Base-by-base conservation (phyloP, 2,888 invertebrate genomes). In the Euzophera pinguis region DNA sequence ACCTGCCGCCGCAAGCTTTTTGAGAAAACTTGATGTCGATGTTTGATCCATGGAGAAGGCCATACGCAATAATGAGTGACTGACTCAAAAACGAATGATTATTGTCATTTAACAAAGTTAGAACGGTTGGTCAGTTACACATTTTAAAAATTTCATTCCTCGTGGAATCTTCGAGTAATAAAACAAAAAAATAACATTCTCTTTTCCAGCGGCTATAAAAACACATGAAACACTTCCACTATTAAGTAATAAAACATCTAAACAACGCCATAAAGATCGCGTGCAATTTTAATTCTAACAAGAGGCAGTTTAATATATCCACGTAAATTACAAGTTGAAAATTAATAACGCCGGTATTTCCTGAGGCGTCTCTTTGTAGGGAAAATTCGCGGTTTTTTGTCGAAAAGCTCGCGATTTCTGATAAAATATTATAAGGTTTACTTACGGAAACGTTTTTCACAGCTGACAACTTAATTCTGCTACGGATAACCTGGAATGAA, bases 301-400 rank as follows among this genome's bases (percentile, higher is more conserved):
- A 43, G 51, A 45, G 51, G 51, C 43, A 17, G 8, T 35, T 13
- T 47, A 41, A 47, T 54, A 39, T 16, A 29, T 50, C 34, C 47
- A 34, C 49, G 59, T 62, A 65, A 67, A 67, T 65, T 63, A 63
- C 54, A 54, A 22, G 62, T 64, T 64, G 57, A 53, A 61, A 65
- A 69, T 68, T 69, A 71, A 69, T 69, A 65, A 60, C 54, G 53
- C 54, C 50, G 62, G 57, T 62, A 54, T 60, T 60, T 56, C 53
- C 56, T 52, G 14, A 41, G 39, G 55, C 42, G 32, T 14, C 50
- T 14, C 50, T 49, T 53, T 53, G 52, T 41, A 42, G 37, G 10
- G 32, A 14, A 50, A 47, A 35, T 49, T 52, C 27, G 34, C 53
- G 49, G 45, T 34, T 16, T 45, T 32, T 43, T n/a, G n/a, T 43